These are phyloP conservation scores for Laothoe populi DNA, from an alignment of 2,888 invertebrate genomes.

Conservation along the genomic window DNA sequence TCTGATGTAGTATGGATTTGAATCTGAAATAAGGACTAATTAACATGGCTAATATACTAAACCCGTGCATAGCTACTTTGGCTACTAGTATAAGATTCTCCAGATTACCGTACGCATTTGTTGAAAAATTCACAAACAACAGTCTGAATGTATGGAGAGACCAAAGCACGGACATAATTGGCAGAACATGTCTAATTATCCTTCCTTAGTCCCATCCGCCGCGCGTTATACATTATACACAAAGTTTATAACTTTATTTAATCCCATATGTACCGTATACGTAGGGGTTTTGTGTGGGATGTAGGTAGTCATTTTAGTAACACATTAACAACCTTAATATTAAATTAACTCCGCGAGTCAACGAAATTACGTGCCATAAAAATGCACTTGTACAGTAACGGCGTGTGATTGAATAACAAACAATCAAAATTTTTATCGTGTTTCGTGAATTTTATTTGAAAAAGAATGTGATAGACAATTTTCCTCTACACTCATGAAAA, in stretches of 20 bases:
- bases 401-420: conserved; percentile 20
- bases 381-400: conserved; percentile 2
- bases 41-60: too few species aligned
- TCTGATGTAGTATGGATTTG: too few species aligned
- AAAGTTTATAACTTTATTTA: conserved; percentile 12
- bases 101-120: background rate
- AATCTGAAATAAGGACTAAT: too few species aligned
- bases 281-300: conserved; percentile 1
- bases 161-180: background rate
- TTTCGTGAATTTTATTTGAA: background rate
- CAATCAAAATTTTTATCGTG: background rate
- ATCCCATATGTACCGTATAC: background rate
- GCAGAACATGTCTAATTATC: background rate
- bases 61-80: too few species aligned
- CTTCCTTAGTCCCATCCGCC: background rate
- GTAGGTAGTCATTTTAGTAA: conserved; percentile 7
- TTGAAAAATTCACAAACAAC: too few species aligned
- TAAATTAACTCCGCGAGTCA: conserved; percentile 6
- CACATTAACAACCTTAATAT: conserved; percentile 11
- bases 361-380: conserved; percentile 16
- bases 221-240: background rate
- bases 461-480: background rate
- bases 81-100: background rate
- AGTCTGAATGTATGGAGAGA: too few species aligned
- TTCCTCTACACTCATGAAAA: background rate